Evolutionary conservation across 2,888 invertebrate genomes (phyloP), one percentile per base, ranked within the genome.

Genomic region (Andrena camellia): DNA sequence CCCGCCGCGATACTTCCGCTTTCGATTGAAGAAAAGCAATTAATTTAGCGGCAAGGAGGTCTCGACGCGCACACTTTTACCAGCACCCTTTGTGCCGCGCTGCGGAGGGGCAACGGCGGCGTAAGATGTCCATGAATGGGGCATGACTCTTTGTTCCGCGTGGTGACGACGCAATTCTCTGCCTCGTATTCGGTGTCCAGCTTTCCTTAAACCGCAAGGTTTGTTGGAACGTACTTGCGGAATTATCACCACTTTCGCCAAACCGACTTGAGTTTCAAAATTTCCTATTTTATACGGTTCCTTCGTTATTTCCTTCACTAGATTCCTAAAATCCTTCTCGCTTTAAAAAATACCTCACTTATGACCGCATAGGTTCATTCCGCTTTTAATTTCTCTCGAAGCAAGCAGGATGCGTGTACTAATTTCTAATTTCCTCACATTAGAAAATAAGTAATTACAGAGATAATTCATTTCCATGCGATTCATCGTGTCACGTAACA

Each of bases 1-100:
- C 3, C 66, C n/a, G 6, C 17, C 48, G 35, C 66, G 54, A 73
- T 74, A 68, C 68, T 63, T 72, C 68, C 29, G 23, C 33, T 63
- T 33, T 13, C 72, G 71, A 31, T 35, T 42, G 13, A 59, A 59
- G 63, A 62, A 73, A 75, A 42, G 42, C 20, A 74, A 81, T 79
- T 84, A 69, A 77, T 75, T 70, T 66, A 50, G 10, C 35, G n/a
- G 66, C 13, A 50, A 29, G n/a, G 2, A 42, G 31, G 50, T 67
- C 52, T 59, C 63, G 10, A 1, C 29, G 13, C 23, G 17, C n/a
- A 20, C 42, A 35, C 26, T 48, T 13, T n/a, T 10, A 3, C 10
- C 33, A 20, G 13, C 20, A 0, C 23, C 23, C 20, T 13, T 31
- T 31, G 8, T n/a, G 20, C 8, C 33, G n/a, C 10, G 8, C n/a